phyloP scores from a whole-genome alignment of 1,140 invertebrate species.

The Ceratina calcarata region DNA sequence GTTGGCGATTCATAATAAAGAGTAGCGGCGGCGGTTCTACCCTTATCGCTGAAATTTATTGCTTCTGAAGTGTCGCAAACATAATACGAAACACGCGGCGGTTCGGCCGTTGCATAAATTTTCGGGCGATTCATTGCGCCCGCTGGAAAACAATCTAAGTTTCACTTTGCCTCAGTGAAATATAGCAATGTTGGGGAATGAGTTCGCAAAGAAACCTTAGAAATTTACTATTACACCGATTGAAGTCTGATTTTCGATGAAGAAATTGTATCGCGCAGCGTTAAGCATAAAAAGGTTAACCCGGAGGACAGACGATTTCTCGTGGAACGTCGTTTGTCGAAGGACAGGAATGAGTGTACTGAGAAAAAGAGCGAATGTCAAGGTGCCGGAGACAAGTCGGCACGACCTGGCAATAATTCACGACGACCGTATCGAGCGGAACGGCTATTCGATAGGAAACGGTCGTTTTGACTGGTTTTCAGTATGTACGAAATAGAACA shows the following conservation, averaged over 20 bases:
- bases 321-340: slow-evolving; percentile 1
- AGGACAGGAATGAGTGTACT: slow-evolving; percentile 27
- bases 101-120: slow-evolving; percentile 7
- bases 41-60: slow-evolving; percentile 21
- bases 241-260: not conserved
- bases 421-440: slow-evolving; percentile 26
- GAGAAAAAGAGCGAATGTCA: slow-evolving; percentile 7
- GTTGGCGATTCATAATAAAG: slow-evolving; percentile 20
- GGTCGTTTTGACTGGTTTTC: slow-evolving; percentile 35
- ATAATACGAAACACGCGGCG: slow-evolving; percentile 6
- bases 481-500: slow-evolving; percentile 32
- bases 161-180: not conserved
- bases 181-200: not conserved
- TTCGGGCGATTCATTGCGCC: slow-evolving; percentile 2
- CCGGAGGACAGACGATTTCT: too few species aligned
- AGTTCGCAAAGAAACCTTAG: not conserved
- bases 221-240: not conserved
- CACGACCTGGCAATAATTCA: slow-evolving; percentile 39
- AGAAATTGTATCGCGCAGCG: not conserved
- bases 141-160: not conserved
- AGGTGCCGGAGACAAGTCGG: slow-evolving; percentile 26
- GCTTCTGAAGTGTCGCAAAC: slow-evolving; percentile 21
- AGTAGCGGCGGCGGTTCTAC: not conserved
- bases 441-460: slow-evolving; percentile 31
- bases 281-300: not conserved